Evolutionary conservation across 2,888 invertebrate genomes (phyloP).

Genomic region (Neria commutata): DNA sequence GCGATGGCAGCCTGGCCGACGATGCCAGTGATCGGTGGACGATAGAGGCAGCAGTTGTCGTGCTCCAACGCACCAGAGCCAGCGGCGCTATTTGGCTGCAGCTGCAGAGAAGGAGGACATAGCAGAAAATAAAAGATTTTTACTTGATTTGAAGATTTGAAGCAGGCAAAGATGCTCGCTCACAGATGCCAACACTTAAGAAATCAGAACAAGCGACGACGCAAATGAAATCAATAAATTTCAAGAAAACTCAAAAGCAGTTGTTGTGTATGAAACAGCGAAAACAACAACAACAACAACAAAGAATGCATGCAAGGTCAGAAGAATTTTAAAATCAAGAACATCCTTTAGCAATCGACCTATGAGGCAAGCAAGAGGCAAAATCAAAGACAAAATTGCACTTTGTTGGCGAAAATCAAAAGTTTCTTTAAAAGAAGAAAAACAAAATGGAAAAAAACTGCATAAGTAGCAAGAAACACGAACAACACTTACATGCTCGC

Average conservation of each 20-base stretch:
- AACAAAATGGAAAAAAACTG: slow-evolving; percentile 6
- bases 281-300: neutral
- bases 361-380: neutral
- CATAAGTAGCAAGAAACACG: slow-evolving; percentile 18
- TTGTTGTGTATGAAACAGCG: no score
- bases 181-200: no score
- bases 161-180: neutral
- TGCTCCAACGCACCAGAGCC: slow-evolving; percentile 97
- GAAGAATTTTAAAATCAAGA: neutral
- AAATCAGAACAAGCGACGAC: neutral
- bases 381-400: neutral
- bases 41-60: slow-evolving; percentile 91
- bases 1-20: slow-evolving; percentile 13
- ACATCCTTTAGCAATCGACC: neutral
- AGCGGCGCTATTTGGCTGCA: slow-evolving; percentile 92
- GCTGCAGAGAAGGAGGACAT: slow-evolving; percentile 64
- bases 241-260: neutral
- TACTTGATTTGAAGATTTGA: slow-evolving; percentile 1
- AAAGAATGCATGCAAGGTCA: neutral
- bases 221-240: neutral
- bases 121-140: slow-evolving; percentile 16
- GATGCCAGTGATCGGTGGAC: slow-evolving; percentile 60
- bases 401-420: slow-evolving; percentile 11
- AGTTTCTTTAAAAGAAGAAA: neutral
- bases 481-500: slow-evolving; percentile 76